Conservation (phyloP, 2,113 vertebrate genomes). For the Poeciliopsis occidentalis region DNA sequence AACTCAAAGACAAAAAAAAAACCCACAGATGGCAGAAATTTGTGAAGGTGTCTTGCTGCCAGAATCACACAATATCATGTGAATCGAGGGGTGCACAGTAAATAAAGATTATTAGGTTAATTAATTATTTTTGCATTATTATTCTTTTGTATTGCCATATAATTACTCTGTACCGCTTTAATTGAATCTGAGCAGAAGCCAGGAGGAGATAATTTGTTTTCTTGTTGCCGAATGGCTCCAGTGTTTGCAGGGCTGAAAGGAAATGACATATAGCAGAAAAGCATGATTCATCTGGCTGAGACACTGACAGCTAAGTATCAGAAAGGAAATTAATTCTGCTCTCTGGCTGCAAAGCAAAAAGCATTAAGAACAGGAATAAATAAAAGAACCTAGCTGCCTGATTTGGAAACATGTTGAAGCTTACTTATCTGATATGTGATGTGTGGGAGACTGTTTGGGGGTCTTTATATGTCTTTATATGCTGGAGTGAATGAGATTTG, state of each 20-base stretch:
- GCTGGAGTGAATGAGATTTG: slow-evolving; percentile 68
- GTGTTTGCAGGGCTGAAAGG: slow-evolving; percentile 90
- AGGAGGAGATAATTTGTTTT: slow-evolving; percentile 98
- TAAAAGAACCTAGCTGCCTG: slow-evolving; percentile 66
- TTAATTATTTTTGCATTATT: slow-evolving; percentile 98
- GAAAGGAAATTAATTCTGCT: slow-evolving; percentile 81
- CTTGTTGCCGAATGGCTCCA: slow-evolving; percentile 94
- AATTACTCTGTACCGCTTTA: slow-evolving; percentile 93
- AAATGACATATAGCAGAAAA: slow-evolving; percentile 79
- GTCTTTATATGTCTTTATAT: slow-evolving; percentile 42
- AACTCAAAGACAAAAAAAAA: slow-evolving; percentile 10
- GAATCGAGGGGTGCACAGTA: slow-evolving; percentile 80
- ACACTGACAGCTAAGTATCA: slow-evolving; percentile 75
- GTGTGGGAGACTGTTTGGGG: slow-evolving; percentile 56
- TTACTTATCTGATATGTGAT: slow-evolving; percentile 68
- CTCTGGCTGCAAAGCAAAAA: slow-evolving; percentile 67
- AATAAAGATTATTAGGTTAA: slow-evolving; percentile 98
- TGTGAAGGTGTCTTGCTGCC: slow-evolving; percentile 82
- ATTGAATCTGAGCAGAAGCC: slow-evolving; percentile 97
- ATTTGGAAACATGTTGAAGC: slow-evolving; percentile 47
- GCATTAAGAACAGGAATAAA: slow-evolving; percentile 78
- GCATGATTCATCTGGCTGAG: slow-evolving; percentile 80
- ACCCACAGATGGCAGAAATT: slow-evolving; percentile 18
- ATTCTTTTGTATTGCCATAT: slow-evolving; percentile 94
- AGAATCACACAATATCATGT: slow-evolving; percentile 87